Conservation (phyloP, 2,888 invertebrate genomes). For the Athetis lepigone region DNA sequence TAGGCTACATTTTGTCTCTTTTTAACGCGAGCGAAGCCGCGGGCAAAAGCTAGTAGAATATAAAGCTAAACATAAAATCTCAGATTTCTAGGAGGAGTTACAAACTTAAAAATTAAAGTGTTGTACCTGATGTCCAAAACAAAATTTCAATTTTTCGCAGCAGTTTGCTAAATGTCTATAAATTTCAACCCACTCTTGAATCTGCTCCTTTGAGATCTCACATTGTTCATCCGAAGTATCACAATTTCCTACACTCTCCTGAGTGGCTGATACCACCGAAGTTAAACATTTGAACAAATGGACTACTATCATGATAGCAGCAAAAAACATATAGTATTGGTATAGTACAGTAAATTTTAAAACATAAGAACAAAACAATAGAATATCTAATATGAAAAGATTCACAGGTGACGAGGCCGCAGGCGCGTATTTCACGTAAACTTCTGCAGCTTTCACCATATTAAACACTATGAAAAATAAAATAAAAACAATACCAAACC, state of each 20-base stretch:
- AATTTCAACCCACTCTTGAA: conserved; percentile 14
- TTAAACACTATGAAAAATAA: not conserved
- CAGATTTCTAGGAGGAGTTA: too few species aligned
- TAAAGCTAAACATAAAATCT: too few species aligned
- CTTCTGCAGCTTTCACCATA: not conserved
- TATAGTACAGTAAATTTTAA: conserved; percentile 14
- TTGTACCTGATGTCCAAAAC: conserved; percentile 21
- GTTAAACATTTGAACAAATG: conserved; percentile 4
- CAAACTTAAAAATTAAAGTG: too few species aligned
- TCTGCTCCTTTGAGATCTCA: conserved; percentile 3
- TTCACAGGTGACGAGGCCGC: not conserved
- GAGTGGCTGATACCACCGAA: not conserved
- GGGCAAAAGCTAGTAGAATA: too few species aligned
- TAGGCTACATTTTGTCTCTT: too few species aligned
- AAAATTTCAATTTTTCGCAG: conserved; percentile 7
- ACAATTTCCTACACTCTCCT: not conserved
- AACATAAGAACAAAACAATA: not conserved
- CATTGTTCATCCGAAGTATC: not conserved
- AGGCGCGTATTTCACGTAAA: not conserved
- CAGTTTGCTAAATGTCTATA: conserved; percentile 20
- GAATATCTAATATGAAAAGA: not conserved
- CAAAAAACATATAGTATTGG: not conserved
- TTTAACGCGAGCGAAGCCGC: too few species aligned
- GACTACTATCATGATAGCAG: conserved; percentile 3
- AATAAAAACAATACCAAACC: not conserved